phyloP scores from a whole-genome alignment of 2,888 invertebrate genomes.

The Ametastegia equiseti region DNA sequence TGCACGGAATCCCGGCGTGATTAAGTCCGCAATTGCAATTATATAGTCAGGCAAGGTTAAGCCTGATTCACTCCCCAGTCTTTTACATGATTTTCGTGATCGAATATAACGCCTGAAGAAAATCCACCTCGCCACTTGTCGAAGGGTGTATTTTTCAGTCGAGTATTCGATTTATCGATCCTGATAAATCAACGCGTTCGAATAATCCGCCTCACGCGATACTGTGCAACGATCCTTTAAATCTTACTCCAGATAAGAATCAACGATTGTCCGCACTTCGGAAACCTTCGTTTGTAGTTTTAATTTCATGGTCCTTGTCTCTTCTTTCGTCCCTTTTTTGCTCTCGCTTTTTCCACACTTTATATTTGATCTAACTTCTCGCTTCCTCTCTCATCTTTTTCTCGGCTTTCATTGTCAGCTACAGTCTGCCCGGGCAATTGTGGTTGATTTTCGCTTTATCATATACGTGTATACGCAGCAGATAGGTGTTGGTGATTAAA shows the following conservation, averaged over 20 bases:
- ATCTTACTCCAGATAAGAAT: constrained; percentile 34
- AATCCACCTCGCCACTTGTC: background rate
- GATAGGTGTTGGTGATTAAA: background rate
- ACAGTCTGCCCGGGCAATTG: background rate
- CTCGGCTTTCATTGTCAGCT: background rate
- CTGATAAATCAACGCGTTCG: background rate
- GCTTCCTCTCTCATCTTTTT: background rate
- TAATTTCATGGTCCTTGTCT: background rate
- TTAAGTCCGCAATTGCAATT: constrained; percentile 35
- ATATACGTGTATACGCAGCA: background rate
- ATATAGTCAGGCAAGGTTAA: constrained; percentile 38
- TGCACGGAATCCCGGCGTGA: constrained; percentile 27
- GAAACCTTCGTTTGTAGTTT: constrained; percentile 15
- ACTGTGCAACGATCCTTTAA: constrained; percentile 28
- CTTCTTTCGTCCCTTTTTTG: background rate
- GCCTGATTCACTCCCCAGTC: constrained; percentile 33
- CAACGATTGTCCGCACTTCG: constrained; percentile 3
- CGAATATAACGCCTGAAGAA: background rate
- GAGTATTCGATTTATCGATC: background rate
- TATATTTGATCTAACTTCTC: background rate
- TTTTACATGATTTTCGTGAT: constrained; percentile 15
- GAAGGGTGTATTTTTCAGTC: background rate
- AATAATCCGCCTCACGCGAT: background rate
- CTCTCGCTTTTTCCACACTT: background rate
- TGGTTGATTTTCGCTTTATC: background rate